Base-by-base conservation (phyloP, 2,797 vertebrate genomes). In the Malurus splendens region DNA sequence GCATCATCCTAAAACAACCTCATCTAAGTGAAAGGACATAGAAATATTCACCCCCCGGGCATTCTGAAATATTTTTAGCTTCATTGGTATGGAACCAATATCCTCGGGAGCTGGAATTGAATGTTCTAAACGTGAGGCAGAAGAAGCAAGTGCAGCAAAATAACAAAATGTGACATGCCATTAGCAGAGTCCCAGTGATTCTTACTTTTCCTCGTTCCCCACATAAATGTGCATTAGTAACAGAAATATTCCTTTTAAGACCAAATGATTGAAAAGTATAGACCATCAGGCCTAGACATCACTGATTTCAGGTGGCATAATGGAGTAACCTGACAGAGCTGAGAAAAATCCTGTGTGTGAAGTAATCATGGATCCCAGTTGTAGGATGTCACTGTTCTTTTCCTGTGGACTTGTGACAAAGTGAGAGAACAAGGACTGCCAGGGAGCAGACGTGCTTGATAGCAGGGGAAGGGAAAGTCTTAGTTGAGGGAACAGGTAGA, bases 81-180 rank as follows among this genome's bases (percentile, higher is more conserved):
- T 96, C 90, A 82, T 45, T 86, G 91, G 68, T 94, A 90, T 80
- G 72, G 82, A 87, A 94, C 59, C 85, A 92, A 70, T 87, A 56
- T 89, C 59, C 72, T 81, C 47, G 7, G 92, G 86, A 80, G 71
- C 68, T 82, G 57, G 86, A 90, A 93, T 72, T 92, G 81, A 91
- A 72, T 66, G 75, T 54, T 95, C 72, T 82, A 81, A 92, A 56
- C 1, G 2, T 0, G 2, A 92, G 42, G 59, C n/a, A 76, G 48
- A 77, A 87, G 76, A 54, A 87, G 27, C 48, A 88, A 90, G 14
- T 59, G 44, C 52, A 90, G 72, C 68, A 84, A 61, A 84, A 61
- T 91, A 95, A 94, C 72, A 76, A 80, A 91, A 92, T 74, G 71
- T 88, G 90, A 86, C 90, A 74, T 77, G 65, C 61, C 83, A 86